Evolutionary conservation across 2,113 vertebrate genomes (phyloP).

Genomic region (Pogonocichla stellata): DNA sequence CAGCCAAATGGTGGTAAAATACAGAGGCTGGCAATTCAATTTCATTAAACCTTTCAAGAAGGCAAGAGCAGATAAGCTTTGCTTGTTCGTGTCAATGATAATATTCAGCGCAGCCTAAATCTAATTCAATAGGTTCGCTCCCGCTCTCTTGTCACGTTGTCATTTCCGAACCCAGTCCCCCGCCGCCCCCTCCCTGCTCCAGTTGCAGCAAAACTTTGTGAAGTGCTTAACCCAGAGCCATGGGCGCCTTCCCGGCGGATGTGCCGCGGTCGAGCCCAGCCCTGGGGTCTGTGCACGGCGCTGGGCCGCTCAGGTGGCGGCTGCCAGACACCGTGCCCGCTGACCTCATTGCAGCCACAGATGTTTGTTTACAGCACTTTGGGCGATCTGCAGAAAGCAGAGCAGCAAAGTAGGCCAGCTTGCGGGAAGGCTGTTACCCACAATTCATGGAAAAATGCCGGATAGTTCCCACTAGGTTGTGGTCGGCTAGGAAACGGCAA

Average conservation of each 20-base stretch:
- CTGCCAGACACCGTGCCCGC: constrained; percentile 74
- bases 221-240: constrained; percentile 34
- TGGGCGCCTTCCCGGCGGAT: not conserved
- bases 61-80: constrained; percentile 67
- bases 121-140: constrained; percentile 57
- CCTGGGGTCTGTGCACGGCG: not conserved
- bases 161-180: constrained; percentile 29
- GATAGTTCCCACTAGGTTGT: constrained; percentile 99
- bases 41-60: constrained; percentile 72
- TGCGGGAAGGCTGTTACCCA: constrained; percentile 95
- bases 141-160: constrained; percentile 25
- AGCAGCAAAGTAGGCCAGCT: constrained; percentile 94
- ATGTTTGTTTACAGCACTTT: constrained; percentile 92
- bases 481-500: constrained; percentile 99
- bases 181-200: not conserved
- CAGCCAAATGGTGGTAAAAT: constrained; percentile 69
- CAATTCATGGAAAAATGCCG: constrained; percentile 86
- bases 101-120: constrained; percentile 64
- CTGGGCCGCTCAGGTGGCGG: constrained; percentile 65
- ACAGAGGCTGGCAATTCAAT: constrained; percentile 65
- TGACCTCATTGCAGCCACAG: constrained; percentile 93
- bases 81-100: constrained; percentile 61
- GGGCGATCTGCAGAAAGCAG: constrained; percentile 80
- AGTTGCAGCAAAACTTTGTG: constrained; percentile 66
- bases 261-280: not conserved